Base-by-base conservation (phyloP, 2,113 vertebrate species). In the Trematocara nigrifrons region DNA sequence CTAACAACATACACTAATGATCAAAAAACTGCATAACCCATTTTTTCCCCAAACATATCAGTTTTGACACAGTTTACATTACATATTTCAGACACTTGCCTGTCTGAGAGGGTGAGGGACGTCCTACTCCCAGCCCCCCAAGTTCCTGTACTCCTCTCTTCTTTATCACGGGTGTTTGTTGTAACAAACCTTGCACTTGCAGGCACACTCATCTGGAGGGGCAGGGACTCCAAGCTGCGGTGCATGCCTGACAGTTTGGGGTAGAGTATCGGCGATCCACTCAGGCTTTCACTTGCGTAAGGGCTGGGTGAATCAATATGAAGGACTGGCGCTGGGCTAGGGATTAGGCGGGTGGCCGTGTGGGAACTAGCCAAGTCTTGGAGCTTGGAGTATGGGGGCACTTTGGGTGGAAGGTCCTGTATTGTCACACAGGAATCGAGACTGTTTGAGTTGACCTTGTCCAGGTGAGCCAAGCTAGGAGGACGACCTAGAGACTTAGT, bases 391-490 rank as follows among this genome's bases (percentile, higher is more conserved):
- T 95, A 96, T 0, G 96, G 94, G 29, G 96, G 95, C 16, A 97
- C 87, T 87, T 96, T 97, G 0, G 96, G 95, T 2, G 96, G 95
- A 5, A 97, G 91, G 87, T 98, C 97, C 18, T 96, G 96, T 0
- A 96, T 96, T 88, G 96, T 96, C 35, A 97, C 93, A 1, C 98
- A 97, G 15, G 97, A 97, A 89, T 99, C 98, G 80, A 99, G 94
- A 79, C 98, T 99, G 96, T 98, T 99, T 79, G 97, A 99, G 96
- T 98, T 99, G 79, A 98, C 95, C 89, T 99, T 99, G 96, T 99
- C 98, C 74, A 98, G 93, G 89, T 98, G 98, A 89, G 97, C 97
- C 90, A 99, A 88, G 0, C 96, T 97, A 18, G 98, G 97, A 3
- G 99, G 97, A 82, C 98, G 98, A 53, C 96, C 97, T 0, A 98